Conservation (phyloP, 2,113 vertebrate species). For the Chloropsis hardwickii region DNA sequence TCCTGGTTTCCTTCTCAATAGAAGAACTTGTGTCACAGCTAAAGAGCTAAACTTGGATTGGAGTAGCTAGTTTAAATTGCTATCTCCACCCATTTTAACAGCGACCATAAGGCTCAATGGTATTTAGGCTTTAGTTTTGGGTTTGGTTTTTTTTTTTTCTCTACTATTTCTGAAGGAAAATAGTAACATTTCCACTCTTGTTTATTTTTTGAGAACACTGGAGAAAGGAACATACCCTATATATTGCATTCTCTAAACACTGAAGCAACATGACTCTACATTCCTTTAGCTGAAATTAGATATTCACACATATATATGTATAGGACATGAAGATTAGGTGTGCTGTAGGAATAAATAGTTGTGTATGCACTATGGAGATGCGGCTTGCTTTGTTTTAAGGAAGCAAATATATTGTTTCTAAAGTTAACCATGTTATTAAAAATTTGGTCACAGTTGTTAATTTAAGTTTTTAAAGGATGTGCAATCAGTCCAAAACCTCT, state of each 20-base stretch:
- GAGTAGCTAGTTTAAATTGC: background rate
- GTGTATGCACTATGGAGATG: background rate
- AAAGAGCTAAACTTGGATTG: background rate
- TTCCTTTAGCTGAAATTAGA: background rate
- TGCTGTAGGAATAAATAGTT: background rate
- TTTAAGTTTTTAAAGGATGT: background rate
- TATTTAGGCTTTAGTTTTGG: background rate
- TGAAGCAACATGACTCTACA: background rate
- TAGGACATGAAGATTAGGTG: background rate
- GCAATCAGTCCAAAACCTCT: background rate
- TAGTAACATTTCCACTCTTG: background rate
- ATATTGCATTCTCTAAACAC: background rate
- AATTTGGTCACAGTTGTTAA: background rate
- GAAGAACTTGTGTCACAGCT: background rate
- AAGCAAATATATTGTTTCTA: background rate
- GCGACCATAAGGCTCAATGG: background rate
- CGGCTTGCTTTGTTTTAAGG: background rate
- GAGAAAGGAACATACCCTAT: background rate
- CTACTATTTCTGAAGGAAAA: background rate
- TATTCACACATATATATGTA: background rate
- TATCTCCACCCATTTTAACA: background rate
- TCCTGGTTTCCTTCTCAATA: background rate
- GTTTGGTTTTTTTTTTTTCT: accelerated
- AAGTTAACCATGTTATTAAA: background rate
- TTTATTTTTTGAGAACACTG: background rate